These are phyloP conservation scores for Bufo bufo DNA, from an alignment of 2,113 vertebrate species.

Conservation along the genomic window DNA sequence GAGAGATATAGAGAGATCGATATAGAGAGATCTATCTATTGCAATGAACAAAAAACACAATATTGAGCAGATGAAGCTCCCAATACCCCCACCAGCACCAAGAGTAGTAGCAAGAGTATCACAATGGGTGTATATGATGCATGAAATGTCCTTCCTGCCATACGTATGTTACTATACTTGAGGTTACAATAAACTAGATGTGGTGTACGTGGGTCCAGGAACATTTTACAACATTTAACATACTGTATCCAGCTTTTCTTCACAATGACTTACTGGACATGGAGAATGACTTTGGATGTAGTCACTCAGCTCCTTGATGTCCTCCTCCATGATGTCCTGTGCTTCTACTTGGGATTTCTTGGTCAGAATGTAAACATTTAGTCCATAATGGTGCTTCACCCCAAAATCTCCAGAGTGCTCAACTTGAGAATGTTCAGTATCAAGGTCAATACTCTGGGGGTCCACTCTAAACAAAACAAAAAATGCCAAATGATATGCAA, in stretches of 20 bases:
- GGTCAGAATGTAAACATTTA: slow-evolving; percentile 84
- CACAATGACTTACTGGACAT: slow-evolving; percentile 68
- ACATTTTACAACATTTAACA: too few species aligned
- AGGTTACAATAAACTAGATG: too few species aligned
- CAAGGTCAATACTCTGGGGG: slow-evolving; percentile 67
- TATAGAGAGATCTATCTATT: too few species aligned
- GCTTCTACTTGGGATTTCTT: slow-evolving; percentile 67
- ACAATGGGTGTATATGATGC: too few species aligned
- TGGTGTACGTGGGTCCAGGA: too few species aligned
- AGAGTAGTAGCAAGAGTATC: too few species aligned
- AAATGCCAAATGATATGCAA: neutral
- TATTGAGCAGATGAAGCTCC: too few species aligned
- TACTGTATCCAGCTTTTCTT: neutral
- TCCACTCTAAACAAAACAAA: slow-evolving; percentile 71
- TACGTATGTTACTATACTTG: too few species aligned
- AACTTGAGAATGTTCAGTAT: slow-evolving; percentile 70
- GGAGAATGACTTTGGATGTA: slow-evolving; percentile 70
- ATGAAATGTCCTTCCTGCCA: too few species aligned
- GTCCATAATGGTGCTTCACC: slow-evolving; percentile 77
- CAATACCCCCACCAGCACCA: too few species aligned
- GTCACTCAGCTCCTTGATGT: slow-evolving; percentile 74
- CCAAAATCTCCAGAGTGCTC: slow-evolving; percentile 72
- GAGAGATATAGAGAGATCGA: too few species aligned
- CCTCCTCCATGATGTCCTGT: slow-evolving; percentile 68
- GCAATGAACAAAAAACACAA: too few species aligned